phyloP scores from a whole-genome alignment of 2,888 invertebrate species.

The Chouioia cunea region DNA sequence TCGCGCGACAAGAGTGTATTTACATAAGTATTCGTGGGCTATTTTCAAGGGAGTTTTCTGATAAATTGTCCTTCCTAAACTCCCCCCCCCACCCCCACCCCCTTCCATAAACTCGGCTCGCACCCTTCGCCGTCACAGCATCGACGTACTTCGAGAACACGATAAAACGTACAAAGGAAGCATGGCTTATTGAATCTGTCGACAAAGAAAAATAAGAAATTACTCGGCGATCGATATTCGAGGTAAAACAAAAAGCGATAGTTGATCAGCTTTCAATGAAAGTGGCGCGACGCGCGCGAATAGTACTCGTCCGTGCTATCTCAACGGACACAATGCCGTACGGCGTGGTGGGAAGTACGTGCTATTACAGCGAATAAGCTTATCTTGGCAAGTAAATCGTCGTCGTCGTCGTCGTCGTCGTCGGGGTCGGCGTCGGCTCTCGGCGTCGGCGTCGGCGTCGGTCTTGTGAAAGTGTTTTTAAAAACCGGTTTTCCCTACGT shows the following conservation, averaged over 20 bases:
- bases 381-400: slow-evolving; percentile 22
- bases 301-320: background rate
- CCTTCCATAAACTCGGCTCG: background rate
- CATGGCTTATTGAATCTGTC: background rate
- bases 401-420: no score
- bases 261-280: slow-evolving; percentile 17
- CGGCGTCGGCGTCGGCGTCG: no score
- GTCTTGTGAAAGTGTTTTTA: slow-evolving; percentile 13
- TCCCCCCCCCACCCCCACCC: background rate
- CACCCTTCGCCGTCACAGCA: background rate
- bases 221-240: background rate
- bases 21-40: slow-evolving; percentile 44
- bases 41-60: slow-evolving; percentile 36
- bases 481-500: slow-evolving; percentile 13
- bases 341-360: background rate
- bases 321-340: slow-evolving; percentile 1
- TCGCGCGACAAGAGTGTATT: slow-evolving; percentile 36
- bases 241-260: background rate
- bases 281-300: background rate
- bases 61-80: slow-evolving; percentile 40
- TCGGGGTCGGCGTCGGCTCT: no score
- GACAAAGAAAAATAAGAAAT: background rate
- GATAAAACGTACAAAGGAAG: no score
- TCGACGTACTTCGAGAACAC: no score
- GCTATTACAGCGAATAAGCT: slow-evolving; percentile 21